phyloP scores from a whole-genome alignment of 2,797 vertebrate genomes.

The Neosilurus mollespiculum region DNA sequence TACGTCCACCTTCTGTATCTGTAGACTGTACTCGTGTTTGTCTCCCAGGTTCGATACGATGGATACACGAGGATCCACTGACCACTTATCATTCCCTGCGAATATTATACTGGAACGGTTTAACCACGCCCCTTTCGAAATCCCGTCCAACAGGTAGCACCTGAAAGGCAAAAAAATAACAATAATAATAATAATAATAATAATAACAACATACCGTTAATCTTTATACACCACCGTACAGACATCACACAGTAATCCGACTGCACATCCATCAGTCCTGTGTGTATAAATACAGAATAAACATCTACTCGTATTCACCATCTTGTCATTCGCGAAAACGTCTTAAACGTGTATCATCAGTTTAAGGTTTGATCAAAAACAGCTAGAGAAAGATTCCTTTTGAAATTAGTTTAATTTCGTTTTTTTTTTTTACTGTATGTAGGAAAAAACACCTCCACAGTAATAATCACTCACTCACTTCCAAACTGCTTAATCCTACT shows the following conservation, averaged over 20 bases:
- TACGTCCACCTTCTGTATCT: slow-evolving; percentile 96
- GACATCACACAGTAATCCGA: neutral
- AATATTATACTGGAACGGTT: slow-evolving; percentile 98
- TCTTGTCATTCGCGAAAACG: no score
- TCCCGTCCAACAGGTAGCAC: slow-evolving; percentile 94
- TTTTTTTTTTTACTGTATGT: no score
- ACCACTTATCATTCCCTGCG: slow-evolving; percentile 96
- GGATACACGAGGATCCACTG: slow-evolving; percentile 93
- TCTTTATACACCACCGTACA: neutral
- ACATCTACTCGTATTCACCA: no score
- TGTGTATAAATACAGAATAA: neutral
- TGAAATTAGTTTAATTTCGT: no score
- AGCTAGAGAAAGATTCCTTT: no score
- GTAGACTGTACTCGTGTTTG: slow-evolving; percentile 95
- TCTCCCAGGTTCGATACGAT: slow-evolving; percentile 85
- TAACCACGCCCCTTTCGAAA: slow-evolving; percentile 98
- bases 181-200: neutral
- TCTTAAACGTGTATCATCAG: no score
- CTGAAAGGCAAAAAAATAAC: slow-evolving; percentile 65
- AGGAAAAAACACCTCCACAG: no score
- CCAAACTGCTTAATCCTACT: no score
- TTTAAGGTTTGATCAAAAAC: no score
- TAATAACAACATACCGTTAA: neutral
- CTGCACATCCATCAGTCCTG: neutral
- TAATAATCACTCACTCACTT: no score